A percentile compares a stretch with the other conserved stretches of the same genome.
phyloP scores from a whole-genome alignment of 2,888 invertebrate species.

The Sthenelais limicola region DNA sequence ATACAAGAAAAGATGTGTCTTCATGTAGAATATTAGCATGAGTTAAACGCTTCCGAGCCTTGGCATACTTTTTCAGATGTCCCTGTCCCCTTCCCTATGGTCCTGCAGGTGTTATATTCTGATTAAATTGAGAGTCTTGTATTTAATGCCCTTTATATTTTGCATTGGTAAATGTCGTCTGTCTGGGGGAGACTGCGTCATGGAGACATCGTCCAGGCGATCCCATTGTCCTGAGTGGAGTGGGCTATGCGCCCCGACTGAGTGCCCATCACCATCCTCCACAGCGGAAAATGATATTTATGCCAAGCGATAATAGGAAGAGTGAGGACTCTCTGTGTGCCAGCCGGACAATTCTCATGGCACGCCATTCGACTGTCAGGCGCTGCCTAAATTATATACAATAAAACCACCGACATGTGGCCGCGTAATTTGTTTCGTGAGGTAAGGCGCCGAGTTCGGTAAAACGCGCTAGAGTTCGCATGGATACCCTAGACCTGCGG shows the following conservation, averaged over 20 bases:
- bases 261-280: conserved; percentile 28
- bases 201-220: too few relatives aligned
- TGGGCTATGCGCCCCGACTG: conserved; percentile 12
- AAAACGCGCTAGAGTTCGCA: conserved; percentile 3
- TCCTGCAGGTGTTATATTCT: too few relatives aligned
- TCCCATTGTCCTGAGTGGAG: too few relatives aligned
- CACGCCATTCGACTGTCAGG: not conserved
- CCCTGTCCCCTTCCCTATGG: too few relatives aligned
- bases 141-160: too few relatives aligned
- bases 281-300: conserved; percentile 35
- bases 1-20: too few relatives aligned
- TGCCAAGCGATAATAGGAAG: conserved; percentile 32
- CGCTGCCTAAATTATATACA: conserved; percentile 27
- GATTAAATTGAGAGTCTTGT: too few relatives aligned
- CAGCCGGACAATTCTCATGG: conserved; percentile 19
- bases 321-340: conserved; percentile 12
- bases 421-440: conserved; percentile 20
- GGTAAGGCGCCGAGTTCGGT: conserved; percentile 17
- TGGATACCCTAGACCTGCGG: conserved; percentile 8
- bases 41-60: too few relatives aligned
- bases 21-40: too few relatives aligned
- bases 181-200: too few relatives aligned
- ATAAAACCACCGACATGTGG: conserved; percentile 25
- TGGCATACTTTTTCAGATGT: too few relatives aligned
- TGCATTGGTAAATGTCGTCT: too few relatives aligned